Conservation (phyloP, 2,797 vertebrate species). For the Choloepus didactylus region DNA sequence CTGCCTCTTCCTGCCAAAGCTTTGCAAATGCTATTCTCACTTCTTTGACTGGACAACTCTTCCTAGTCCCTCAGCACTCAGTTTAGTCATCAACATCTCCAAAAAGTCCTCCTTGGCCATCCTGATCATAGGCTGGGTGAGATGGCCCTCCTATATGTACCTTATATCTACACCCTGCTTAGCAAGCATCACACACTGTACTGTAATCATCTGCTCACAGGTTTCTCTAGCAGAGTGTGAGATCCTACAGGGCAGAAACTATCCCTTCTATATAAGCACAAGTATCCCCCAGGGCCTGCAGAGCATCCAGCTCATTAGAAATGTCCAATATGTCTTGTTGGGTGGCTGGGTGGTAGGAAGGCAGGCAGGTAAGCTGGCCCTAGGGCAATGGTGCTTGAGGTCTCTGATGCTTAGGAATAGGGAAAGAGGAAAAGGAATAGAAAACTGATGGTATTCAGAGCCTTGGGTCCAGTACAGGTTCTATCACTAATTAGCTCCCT, state of each 20-base stretch:
- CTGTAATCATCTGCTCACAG: neutral
- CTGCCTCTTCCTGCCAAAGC: conserved; percentile 25
- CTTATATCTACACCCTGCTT: neutral
- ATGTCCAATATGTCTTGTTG: neutral
- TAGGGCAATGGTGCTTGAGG: neutral
- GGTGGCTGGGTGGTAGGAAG: neutral
- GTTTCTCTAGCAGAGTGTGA: neutral
- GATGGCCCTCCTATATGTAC: neutral
- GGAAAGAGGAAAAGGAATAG: neutral
- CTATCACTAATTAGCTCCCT: conserved; percentile 13
- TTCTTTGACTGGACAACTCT: neutral
- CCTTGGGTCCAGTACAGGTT: neutral
- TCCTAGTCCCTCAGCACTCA: neutral
- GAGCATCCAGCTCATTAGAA: neutral
- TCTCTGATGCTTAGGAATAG: neutral
- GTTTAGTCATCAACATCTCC: neutral
- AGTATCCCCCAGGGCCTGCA: neutral
- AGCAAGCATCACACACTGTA: neutral
- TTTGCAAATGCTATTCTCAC: conserved; percentile 11
- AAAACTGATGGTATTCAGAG: neutral
- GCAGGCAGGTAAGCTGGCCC: neutral
- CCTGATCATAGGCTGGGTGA: neutral
- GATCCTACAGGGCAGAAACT: neutral
- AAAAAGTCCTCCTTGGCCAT: neutral
- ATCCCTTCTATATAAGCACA: neutral